A percentile compares a stretch with the other conserved stretches of the same genome.
phyloP scores from a whole-genome alignment of 2,113 vertebrate species.

The Donacobius atricapilla region DNA sequence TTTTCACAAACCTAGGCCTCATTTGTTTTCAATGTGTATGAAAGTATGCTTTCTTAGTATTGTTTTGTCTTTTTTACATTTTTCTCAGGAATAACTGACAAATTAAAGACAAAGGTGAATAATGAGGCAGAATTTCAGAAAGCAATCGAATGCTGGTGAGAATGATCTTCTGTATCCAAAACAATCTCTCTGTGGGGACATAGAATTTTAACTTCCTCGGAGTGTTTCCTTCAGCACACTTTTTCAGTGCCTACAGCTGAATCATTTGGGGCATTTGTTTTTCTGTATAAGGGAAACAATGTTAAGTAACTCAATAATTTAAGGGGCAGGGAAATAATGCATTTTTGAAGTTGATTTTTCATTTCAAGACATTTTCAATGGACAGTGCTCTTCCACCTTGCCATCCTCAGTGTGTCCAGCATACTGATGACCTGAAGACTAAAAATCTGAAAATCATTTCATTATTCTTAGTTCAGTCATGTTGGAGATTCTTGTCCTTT shows the following conservation, averaged over 20 bases:
- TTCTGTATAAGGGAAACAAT: background rate
- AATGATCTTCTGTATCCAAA: background rate
- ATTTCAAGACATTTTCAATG: background rate
- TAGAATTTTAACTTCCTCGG: background rate
- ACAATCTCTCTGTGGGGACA: background rate
- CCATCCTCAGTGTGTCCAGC: background rate
- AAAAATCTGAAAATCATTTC: background rate
- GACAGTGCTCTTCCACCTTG: background rate
- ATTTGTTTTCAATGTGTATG: background rate
- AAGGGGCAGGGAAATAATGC: background rate
- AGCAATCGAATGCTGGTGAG: constrained; percentile 29
- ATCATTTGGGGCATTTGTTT: background rate
- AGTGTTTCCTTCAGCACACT: background rate
- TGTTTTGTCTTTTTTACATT: background rate
- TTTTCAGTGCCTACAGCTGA: background rate
- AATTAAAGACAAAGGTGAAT: constrained; percentile 42
- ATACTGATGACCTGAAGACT: background rate
- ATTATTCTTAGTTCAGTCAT: background rate
- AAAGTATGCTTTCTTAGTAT: background rate
- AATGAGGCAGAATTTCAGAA: constrained; percentile 49
- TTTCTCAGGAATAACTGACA: constrained; percentile 34
- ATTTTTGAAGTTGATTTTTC: background rate
- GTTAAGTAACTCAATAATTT: background rate
- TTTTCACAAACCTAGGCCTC: background rate
- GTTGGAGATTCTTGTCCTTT: background rate